Conservation (phyloP, 2,888 invertebrate genomes). For the Rotaria macrura region DNA sequence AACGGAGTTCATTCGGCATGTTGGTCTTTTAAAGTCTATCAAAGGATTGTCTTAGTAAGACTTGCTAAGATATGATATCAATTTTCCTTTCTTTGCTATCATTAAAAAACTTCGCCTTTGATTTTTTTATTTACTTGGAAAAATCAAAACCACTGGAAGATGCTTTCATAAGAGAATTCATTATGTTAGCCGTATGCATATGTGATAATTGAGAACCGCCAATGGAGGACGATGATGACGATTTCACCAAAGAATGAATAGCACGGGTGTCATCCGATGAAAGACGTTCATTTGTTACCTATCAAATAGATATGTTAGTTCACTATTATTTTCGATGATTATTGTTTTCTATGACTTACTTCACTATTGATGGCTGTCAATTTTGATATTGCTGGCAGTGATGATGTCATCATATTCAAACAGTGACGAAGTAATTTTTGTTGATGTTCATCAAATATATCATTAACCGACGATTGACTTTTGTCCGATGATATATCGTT, state of each 20-base stretch:
- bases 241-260: background rate
- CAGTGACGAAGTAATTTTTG: background rate
- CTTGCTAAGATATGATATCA: too few relatives aligned
- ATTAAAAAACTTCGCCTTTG: too few relatives aligned
- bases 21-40: too few relatives aligned
- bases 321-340: too few relatives aligned
- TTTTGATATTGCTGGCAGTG: background rate
- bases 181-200: background rate
- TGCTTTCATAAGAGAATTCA: background rate
- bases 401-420: background rate
- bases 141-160: background rate
- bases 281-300: background rate
- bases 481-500: background rate
- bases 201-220: background rate
- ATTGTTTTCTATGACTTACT: background rate
- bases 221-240: background rate
- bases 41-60: too few relatives aligned
- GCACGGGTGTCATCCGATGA: background rate
- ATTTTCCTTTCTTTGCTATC: too few relatives aligned
- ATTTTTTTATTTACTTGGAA: background rate
- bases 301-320: background rate
- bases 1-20: too few relatives aligned
- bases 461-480: background rate
- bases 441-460: background rate
- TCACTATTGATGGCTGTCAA: background rate